Base-by-base conservation (phyloP, 2,888 invertebrate genomes). In the Zootermopsis nevadensis region DNA sequence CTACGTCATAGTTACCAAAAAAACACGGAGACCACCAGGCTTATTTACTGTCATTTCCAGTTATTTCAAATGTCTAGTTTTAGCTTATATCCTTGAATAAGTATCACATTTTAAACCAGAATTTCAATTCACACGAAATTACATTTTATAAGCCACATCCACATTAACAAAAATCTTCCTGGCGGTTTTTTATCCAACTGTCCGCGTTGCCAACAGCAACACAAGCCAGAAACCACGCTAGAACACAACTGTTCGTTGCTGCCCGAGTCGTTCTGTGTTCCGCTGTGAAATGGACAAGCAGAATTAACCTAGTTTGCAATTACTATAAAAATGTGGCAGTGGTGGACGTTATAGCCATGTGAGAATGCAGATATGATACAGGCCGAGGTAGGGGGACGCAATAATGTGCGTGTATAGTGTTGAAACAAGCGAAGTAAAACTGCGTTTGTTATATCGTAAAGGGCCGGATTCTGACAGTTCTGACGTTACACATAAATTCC, bases 401-500 rank as follows among this genome's bases (percentile, higher is more conserved):
- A 1, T 48, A 48, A 48, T 19, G 48, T 19, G 60, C n/a, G 60
- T 8, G 35, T n/a, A n/a, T n/a, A n/a, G n/a, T n/a, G n/a, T n/a
- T n/a, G 55, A 55, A 76, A 82, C 66, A 81, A 53, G 22, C 38
- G 38, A n/a, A 35, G 74, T n/a, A 76, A 27, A 66, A n/a, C 15
- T 31, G n/a, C 74, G 81, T 81, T 81, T 81, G 81, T 74, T 81
- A 81, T 74, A 74, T 74, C 74, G 81, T 55, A 35, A 55, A 74
- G 74, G 74, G 82, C 27, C 76, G 79, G 35, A 79, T 66, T 35
- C 77, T 22, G 77, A 77, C 77, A 77, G 22, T 48, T 69, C 55
- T 82, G 82, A 76, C 82, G 69, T 82, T n/a, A 55, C 33, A 19
- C 76, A 76, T 82, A 82, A 76, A 82, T 82, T 76, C 74, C 10